phyloP scores from a whole-genome alignment of 2,113 vertebrate species.

The Lipophrys pholis region DNA sequence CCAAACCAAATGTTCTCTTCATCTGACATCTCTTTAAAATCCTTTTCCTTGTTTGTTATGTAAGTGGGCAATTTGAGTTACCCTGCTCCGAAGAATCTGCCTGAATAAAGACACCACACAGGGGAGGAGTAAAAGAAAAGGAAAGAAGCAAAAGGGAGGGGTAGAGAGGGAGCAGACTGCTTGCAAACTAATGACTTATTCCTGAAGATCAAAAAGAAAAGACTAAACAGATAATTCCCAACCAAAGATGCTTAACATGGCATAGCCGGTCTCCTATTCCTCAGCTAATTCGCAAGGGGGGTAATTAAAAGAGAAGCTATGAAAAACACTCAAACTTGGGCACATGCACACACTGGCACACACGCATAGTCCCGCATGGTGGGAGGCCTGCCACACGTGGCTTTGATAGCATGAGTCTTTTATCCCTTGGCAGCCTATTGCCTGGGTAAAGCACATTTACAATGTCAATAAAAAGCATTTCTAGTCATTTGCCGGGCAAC shows the following conservation, averaged over 20 bases:
- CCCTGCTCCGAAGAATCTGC: slow-evolving; percentile 53
- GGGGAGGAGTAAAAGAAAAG: slow-evolving; percentile 38
- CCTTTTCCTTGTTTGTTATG: slow-evolving; percentile 54
- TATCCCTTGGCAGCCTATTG: slow-evolving; percentile 75
- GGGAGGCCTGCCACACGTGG: slow-evolving; percentile 69
- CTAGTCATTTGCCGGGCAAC: slow-evolving; percentile 77
- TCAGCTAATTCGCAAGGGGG: slow-evolving; percentile 71
- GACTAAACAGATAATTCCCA: slow-evolving; percentile 73
- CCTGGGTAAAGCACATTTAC: slow-evolving; percentile 80
- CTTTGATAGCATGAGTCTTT: slow-evolving; percentile 76
- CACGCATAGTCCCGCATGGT: slow-evolving; percentile 46
- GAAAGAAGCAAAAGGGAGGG: slow-evolving; percentile 41
- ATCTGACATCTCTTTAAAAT: slow-evolving; percentile 35
- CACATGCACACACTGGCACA: slow-evolving; percentile 40
- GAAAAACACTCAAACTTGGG: slow-evolving; percentile 62
- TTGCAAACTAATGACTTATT: slow-evolving; percentile 74
- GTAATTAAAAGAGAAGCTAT: slow-evolving; percentile 74
- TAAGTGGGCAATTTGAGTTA: slow-evolving; percentile 69
- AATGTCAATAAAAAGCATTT: slow-evolving; percentile 83
- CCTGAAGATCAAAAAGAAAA: slow-evolving; percentile 70
- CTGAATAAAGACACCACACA: slow-evolving; percentile 67
- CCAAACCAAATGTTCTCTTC: not conserved
- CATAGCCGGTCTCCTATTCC: slow-evolving; percentile 48
- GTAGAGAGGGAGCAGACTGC: slow-evolving; percentile 54
- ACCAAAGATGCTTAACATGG: slow-evolving; percentile 67